Base-by-base conservation (phyloP, 64 coral and sea anemone genomes). In the Stylophora pistillata region DNA sequence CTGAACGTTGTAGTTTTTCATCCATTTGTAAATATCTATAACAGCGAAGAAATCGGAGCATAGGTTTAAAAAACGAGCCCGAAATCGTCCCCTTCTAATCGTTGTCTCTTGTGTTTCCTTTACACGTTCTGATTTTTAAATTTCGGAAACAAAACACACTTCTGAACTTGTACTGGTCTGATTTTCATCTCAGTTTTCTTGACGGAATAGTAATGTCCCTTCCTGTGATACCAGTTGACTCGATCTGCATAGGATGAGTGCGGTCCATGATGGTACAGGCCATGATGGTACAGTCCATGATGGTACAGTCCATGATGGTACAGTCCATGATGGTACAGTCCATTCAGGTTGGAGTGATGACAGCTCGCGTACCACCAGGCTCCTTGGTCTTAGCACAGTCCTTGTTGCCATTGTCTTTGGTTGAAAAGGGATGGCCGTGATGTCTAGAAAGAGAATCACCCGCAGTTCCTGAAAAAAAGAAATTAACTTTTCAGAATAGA, bases 101-200 rank as follows among this genome's bases (percentile, higher is more conserved):
- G 2, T 41, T 41, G 37, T 41, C 37, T 3, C 37, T 2, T 41
- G 37, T 41, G 37, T 41, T 41, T 41, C 6, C 25, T 0, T 64
- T 66, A 10, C n/a, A 10, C 63, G n/a, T 10, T 1, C 20, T 23
- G 1, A 4, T 66, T 1, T 9, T n/a, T 23, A n/a, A n/a, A 18
- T 9, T 66, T 66, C 7, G 20, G 21, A 10, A 66, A 25, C 21
- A 66, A 66, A 23, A 4, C 23, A 66, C 1, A 66, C 2, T 61
- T 18, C 21, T 9, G 10, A 56, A 6, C 56, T 66, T 66, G 65
- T 5, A 83, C 30, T 20, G 83, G 83, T 86, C 68, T 34, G 41
- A 73, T 86, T 54, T 72, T 86, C 41, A 86, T 72, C 23, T 86
- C 83, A 29, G 41, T 33, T 86, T 52, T 54, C 83, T 86, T 86